phyloP scores from a whole-genome alignment of 2,797 vertebrate genomes.

The Sparus aurata region DNA sequence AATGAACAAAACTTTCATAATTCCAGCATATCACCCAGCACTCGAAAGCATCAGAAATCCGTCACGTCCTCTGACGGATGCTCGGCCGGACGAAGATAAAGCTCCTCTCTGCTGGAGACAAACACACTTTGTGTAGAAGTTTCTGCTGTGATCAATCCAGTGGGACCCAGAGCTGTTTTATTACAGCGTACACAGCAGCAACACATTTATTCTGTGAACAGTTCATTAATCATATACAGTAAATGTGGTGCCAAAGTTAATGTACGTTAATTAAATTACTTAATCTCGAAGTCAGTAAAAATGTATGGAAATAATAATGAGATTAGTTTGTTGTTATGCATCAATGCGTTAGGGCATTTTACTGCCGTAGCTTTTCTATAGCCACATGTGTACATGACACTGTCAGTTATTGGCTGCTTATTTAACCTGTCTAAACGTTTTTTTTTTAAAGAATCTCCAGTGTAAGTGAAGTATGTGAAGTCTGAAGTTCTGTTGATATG shows the following conservation, averaged over 20 bases:
- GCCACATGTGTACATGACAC: too few species aligned
- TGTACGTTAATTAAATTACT: background rate
- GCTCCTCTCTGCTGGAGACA: background rate
- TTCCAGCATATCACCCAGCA: background rate
- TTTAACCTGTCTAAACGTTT: too few species aligned
- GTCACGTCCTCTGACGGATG: conserved; percentile 13
- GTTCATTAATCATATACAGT: background rate
- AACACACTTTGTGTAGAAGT: background rate
- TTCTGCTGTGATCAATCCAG: background rate
- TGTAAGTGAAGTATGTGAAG: too few species aligned
- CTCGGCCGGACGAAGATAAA: background rate
- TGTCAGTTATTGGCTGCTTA: too few species aligned
- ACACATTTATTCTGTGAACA: background rate
- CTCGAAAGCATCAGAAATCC: conserved; percentile 19
- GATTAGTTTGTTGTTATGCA: too few species aligned
- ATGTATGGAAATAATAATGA: too few species aligned
- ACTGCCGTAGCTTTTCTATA: too few species aligned
- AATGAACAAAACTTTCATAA: too few species aligned
- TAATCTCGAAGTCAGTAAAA: too few species aligned
- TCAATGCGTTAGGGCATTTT: too few species aligned
- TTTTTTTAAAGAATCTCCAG: too few species aligned
- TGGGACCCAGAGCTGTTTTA: background rate
- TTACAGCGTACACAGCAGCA: background rate
- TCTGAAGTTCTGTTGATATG: too few species aligned
- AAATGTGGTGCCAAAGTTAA: background rate